Evolutionary conservation across 2,797 vertebrate genomes (phyloP).

Genomic region (Gymnodraco acuticeps): DNA sequence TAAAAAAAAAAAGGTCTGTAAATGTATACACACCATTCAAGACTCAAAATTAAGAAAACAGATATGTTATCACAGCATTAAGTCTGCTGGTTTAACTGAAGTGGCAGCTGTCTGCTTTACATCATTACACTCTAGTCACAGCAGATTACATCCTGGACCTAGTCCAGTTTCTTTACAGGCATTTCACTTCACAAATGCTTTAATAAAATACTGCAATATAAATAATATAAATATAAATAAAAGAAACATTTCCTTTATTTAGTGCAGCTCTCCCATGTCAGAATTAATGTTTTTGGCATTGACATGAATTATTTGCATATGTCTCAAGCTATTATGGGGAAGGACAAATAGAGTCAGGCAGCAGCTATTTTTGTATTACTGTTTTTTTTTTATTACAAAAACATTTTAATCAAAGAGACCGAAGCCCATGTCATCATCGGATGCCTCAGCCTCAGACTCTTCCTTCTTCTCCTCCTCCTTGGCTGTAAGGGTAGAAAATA

Average conservation of each 20-base stretch:
- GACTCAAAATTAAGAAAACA: too few species aligned
- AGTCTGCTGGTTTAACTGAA: too few species aligned
- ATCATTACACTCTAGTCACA: too few species aligned
- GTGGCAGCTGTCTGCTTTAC: too few species aligned
- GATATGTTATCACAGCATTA: too few species aligned
- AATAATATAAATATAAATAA: too few species aligned
- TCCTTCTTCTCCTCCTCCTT: constrained; percentile 98
- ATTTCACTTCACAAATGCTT: not conserved
- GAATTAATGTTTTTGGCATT: too few species aligned
- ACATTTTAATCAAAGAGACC: constrained; percentile 95
- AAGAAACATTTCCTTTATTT: not conserved
- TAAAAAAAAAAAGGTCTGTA: too few species aligned
- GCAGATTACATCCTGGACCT: too few species aligned
- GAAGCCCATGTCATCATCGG: constrained; percentile 99
- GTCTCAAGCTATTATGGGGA: fast-evolving
- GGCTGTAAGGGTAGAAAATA: constrained; percentile 77
- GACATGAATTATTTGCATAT: not conserved
- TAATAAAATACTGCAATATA: too few species aligned
- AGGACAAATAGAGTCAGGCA: not conserved
- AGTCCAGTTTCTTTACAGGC: not conserved
- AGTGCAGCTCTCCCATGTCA: not conserved
- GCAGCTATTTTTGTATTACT: constrained; percentile 63
- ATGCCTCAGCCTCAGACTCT: constrained; percentile 96
- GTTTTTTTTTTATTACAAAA: constrained; percentile 81
- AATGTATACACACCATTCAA: too few species aligned